Base-by-base conservation (phyloP, 2,113 vertebrate species). In the Ancistrus triradiatus region DNA sequence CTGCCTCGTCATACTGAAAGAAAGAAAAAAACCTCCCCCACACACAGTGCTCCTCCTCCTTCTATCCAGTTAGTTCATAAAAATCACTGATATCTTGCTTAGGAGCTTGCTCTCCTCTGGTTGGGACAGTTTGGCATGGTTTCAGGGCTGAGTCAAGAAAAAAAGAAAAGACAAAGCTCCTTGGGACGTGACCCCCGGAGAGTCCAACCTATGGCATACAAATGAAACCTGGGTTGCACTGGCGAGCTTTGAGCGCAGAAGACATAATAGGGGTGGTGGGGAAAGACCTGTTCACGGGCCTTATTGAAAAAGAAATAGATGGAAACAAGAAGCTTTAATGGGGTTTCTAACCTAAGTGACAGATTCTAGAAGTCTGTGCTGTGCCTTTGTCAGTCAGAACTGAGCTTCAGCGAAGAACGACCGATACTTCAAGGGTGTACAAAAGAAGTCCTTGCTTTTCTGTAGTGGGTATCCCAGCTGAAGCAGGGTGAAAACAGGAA, bases 241-340 rank as follows among this genome's bases (percentile, higher is more conserved):
- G 72, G 79, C n/a, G 73, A 73, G 70, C 67, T 72, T 78, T 76
- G 58, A 76, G 73, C 74, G 76, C 61, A 71, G 69, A 24, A 59
- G 55, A 64, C 72, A 52, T 78, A 74, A 75, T 63, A 68, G 69
- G 69, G 15, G 13, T 47, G 75, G 48, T 67, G 73, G 60, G 76
- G 76, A 74, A 66, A 9, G 43, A 7, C 13, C 71, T 76, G 79
- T 67, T 70, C 72, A 74, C 73, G 77, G 77, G 47, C 21, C 69
- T 77, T 78, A 75, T 69, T 75, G 77, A 78, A 81, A 77, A 75
- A 75, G 74, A 72, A 78, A 78, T 76, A 77, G 51, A 79, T 66
- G 78, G 74, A 66, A 70, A 76, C 68, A 37, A 25, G 55, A 71
- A 21, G 79, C 69, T 80, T 69, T 46, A 46, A 71, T 74, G 77